Evolutionary conservation across 2,888 invertebrate genomes (phyloP), one percentile per base, ranked within the genome.

Genomic region (Ernsta delagoae): DNA sequence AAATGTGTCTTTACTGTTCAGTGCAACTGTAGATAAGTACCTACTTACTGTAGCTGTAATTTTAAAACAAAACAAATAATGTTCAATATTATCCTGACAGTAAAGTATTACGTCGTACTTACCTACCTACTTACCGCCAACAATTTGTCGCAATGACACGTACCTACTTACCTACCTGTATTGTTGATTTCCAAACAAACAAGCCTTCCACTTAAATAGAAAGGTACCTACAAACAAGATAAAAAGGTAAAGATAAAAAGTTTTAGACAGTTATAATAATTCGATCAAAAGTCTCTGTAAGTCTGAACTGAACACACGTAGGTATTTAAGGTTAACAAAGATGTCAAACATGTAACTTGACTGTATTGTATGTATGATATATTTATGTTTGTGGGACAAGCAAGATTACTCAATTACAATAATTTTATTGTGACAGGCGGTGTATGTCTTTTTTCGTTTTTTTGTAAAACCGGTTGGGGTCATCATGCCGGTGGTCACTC

Each of bases 101-200:
- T 1, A 24, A 24, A 24, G 24, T 24, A 24, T 31, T 31, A 31
- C 4, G 0, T 31, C 2, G 4, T 31, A 31, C 4, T 31, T 31
- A 31, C 31, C 31, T 3, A 31, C 4, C 39, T 7, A 39, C 39
- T 39, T 39, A 39, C 39, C 39, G 31, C 31, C 31, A 9, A 8
- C 9, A 31, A 39, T 39, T 54, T 54, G 54, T 54, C 54, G 54
- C 54, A 54, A 54, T 54, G 9, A 9, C 54, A 54, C 53, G 53
- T 31, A 31, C 24, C 24, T 24, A 24, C 31, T 31, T 2, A 31
- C 31, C 31, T 31, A 31, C 31, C 31, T 31, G 39, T 39, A 8
- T 54, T 54, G 24, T 54, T 54, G 54, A 34, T 24, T 54, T 54
- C 16, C 54, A 31, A 54, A 54, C 54, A 31, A 54, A 31, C 24